Conservation (phyloP, 2,888 invertebrate species). For the Petrolisthes cinctipes region DNA sequence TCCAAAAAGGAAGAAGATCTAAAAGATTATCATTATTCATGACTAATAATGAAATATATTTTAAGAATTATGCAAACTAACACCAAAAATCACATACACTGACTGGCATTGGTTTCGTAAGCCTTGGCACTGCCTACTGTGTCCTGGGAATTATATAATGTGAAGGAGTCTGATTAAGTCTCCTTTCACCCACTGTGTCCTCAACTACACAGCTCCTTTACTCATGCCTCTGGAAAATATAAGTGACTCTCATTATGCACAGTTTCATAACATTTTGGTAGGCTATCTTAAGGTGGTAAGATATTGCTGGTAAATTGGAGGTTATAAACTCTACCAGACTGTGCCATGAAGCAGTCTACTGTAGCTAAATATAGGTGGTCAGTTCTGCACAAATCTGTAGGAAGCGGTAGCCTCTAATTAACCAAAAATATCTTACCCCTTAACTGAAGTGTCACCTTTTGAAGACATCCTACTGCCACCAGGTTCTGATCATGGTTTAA, state of each 20-base stretch:
- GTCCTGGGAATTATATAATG: slow-evolving; percentile 23
- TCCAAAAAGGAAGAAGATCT: slow-evolving; percentile 34
- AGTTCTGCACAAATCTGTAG: no score
- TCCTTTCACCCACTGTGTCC: slow-evolving; percentile 1
- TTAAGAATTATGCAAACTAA: slow-evolving; percentile 49
- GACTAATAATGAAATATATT: slow-evolving; percentile 44
- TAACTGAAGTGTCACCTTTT: no score
- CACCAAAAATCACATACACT: slow-evolving; percentile 57
- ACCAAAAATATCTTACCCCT: no score
- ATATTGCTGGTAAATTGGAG: no score
- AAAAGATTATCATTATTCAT: slow-evolving; percentile 49
- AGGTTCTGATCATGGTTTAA: no score
- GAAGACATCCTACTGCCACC: no score
- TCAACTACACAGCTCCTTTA: not conserved
- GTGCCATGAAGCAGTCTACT: no score
- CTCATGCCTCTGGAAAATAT: no score
- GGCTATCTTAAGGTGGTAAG: no score
- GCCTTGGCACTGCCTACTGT: slow-evolving; percentile 53
- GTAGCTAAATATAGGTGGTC: no score
- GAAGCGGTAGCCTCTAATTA: no score
- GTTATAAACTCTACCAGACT: no score
- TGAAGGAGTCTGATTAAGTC: slow-evolving; percentile 20
- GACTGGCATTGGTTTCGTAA: slow-evolving; percentile 50
- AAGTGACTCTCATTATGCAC: not conserved
- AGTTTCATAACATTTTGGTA: not conserved